A percentile compares a stretch with the other conserved stretches of the same genome.
Evolutionary conservation across 2,888 invertebrate species (phyloP).

Genomic region (Saturnia pavonia): DNA sequence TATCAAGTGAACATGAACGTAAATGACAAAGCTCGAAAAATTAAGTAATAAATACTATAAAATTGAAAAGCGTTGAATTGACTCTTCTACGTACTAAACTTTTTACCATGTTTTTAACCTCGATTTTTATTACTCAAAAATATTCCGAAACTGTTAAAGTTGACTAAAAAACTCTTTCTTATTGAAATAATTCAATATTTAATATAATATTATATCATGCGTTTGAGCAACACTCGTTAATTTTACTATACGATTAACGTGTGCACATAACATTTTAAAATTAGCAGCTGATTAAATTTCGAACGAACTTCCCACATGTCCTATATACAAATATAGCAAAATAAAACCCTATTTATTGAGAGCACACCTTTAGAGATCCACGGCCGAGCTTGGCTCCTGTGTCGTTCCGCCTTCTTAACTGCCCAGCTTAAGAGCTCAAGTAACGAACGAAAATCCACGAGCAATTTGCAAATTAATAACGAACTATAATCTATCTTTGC

Average conservation of each 20-base stretch:
- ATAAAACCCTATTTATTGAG: conserved; percentile 73
- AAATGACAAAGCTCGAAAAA: no score
- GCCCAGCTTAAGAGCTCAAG: conserved; percentile 65
- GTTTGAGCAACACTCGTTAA: neutral
- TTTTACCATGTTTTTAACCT: no score
- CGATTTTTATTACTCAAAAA: no score
- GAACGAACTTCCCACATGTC: conserved; percentile 65
- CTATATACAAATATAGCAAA: conserved; percentile 72
- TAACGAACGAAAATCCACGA: conserved; percentile 50
- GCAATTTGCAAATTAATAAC: conserved; percentile 66
- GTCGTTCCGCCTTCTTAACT: conserved; percentile 58
- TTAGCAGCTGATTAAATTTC: conserved; percentile 34
- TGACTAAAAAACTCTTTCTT: no score
- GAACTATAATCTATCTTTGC: conserved; percentile 24
- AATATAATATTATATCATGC: neutral
- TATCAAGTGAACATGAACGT: neutral
- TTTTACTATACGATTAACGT: conserved; percentile 17
- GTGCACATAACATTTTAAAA: conserved; percentile 24
- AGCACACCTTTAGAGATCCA: conserved; percentile 59
- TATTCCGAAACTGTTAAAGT: no score
- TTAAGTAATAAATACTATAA: no score
- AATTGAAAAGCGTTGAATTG: no score
- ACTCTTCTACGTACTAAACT: no score
- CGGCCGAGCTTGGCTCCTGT: conserved; percentile 60
- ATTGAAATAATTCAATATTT: neutral